Conservation (phyloP, 2,113 vertebrate genomes). For the Tympanuchus pallidicinctus region DNA sequence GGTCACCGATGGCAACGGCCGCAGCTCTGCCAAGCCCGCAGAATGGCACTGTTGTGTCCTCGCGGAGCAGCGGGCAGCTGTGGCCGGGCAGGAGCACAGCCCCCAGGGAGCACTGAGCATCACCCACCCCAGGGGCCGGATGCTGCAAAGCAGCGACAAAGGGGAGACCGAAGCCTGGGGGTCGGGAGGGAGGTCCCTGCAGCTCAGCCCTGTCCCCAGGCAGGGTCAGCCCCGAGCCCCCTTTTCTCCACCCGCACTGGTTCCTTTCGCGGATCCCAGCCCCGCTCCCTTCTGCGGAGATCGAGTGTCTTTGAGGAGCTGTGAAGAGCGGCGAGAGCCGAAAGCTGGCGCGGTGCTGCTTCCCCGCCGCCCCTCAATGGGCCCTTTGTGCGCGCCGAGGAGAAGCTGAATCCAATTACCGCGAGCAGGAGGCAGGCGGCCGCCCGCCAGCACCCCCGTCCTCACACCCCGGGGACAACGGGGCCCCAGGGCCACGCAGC, state of each 20-base stretch:
- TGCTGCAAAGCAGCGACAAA: not conserved
- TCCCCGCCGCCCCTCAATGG: conserved; percentile 69
- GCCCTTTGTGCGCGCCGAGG: conserved; percentile 66
- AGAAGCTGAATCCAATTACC: conserved; percentile 76
- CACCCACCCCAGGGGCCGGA: accelerated
- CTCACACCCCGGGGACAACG: not conserved
- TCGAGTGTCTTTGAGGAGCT: conserved; percentile 71
- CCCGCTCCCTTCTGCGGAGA: not conserved
- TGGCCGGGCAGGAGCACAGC: not conserved
- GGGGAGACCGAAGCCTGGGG: not conserved
- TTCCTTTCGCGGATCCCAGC: not conserved
- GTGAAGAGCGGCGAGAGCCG: conserved; percentile 62
- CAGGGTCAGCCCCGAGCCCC: accelerated
- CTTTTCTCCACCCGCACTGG: accelerated
- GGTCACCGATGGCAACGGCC: conserved; percentile 25
- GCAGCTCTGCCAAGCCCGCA: not conserved
- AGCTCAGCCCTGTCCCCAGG: not conserved
- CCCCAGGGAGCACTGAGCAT: accelerated
- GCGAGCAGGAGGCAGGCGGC: not conserved
- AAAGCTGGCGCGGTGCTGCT: conserved; percentile 51
- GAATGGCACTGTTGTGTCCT: conserved; percentile 35
- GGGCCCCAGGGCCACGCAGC: not conserved
- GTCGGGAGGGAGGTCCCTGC: accelerated
- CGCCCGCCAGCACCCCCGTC: not conserved
- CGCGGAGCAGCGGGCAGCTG: not conserved